Evolutionary conservation across 2,797 vertebrate species (phyloP).

Genomic region (Calcarius lapponicus): DNA sequence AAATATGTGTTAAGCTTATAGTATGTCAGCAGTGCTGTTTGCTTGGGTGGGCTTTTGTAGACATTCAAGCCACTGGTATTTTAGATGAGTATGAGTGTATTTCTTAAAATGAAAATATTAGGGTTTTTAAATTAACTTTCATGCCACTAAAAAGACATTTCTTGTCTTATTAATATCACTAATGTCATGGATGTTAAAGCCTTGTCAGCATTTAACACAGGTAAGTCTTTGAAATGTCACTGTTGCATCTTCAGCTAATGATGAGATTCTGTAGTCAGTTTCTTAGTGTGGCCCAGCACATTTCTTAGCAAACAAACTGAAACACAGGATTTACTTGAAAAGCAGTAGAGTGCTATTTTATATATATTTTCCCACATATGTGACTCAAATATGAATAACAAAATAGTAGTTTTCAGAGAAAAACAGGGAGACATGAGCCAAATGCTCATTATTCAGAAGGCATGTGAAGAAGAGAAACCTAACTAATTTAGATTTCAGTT

Average conservation of each 20-base stretch:
- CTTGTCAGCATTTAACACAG: background rate
- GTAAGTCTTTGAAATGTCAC: background rate
- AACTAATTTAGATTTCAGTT: background rate
- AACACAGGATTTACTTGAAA: background rate
- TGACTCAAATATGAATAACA: background rate
- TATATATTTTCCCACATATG: background rate
- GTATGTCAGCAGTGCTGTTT: background rate
- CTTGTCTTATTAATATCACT: background rate
- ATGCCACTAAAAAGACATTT: background rate
- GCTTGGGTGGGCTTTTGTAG: background rate
- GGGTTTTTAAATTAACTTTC: background rate
- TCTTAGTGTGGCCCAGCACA: background rate
- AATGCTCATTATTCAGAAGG: background rate
- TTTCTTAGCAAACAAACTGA: background rate
- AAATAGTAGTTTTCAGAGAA: background rate
- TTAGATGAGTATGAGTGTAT: background rate
- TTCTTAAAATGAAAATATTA: constrained; percentile 36
- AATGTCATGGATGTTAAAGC: background rate
- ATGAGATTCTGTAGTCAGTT: background rate
- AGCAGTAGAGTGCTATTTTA: background rate
- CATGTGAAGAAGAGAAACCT: background rate
- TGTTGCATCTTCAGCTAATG: background rate
- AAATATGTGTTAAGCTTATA: background rate
- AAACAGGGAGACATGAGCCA: background rate
- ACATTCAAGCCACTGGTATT: background rate